A percentile compares a stretch with the other conserved stretches of the same genome.
Evolutionary conservation across 2,797 vertebrate genomes (phyloP).

Genomic region (Falco concolor): DNA sequence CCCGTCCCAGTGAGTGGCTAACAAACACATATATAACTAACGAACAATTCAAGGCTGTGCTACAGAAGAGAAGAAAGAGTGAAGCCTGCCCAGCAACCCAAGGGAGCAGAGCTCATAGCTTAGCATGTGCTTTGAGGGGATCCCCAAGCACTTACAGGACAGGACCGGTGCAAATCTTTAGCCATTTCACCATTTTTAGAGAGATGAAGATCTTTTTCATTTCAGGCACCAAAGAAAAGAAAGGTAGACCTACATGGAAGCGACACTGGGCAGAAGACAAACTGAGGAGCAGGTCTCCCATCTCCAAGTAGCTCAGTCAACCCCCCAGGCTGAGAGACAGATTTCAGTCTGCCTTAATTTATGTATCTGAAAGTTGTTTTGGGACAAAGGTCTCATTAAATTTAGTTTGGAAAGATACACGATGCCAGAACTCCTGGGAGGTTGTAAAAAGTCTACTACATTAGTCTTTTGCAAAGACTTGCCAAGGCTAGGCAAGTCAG

Average conservation of each 20-base stretch:
- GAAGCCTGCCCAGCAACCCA: neutral
- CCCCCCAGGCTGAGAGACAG: neutral
- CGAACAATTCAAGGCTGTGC: neutral
- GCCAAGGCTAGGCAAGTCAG: neutral
- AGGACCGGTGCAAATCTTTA: fast-evolving
- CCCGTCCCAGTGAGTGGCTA: neutral
- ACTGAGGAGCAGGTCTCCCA: neutral
- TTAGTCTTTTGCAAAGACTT: neutral
- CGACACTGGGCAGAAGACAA: neutral
- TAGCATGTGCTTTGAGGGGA: neutral
- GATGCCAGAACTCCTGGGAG: neutral
- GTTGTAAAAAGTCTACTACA: neutral
- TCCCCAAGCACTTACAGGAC: neutral
- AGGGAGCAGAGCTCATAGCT: neutral
- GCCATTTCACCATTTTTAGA: neutral
- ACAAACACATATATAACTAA: neutral
- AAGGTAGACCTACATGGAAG: fast-evolving
- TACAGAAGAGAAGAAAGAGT: neutral
- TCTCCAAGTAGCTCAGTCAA: neutral
- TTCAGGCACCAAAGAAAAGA: neutral
- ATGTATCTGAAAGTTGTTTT: neutral
- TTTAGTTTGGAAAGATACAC: neutral
- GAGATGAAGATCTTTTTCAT: neutral
- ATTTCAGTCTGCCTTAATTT: neutral
- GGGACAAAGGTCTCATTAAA: neutral